Base-by-base conservation (phyloP, 2,888 invertebrate genomes). In the Gastracanthus pulcherrimus region DNA sequence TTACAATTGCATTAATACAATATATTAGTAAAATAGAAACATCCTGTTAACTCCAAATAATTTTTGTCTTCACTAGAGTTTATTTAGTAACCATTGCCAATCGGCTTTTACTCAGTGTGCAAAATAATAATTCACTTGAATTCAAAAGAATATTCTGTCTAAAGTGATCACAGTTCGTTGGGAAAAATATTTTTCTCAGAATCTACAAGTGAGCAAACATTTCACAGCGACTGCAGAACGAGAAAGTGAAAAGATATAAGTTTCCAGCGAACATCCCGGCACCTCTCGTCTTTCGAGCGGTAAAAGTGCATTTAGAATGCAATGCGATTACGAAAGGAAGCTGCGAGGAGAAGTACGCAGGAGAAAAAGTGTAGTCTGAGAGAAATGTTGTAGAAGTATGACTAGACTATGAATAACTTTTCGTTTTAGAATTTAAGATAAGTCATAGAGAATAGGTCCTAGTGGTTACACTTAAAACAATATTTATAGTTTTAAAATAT, bases 291-390 rank as follows among this genome's bases (percentile, higher is more conserved):
- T 55, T 26, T 55, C 55, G 26, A 55, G 55, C 26, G 55, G 55
- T 55, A 55, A 55, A 26, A 55, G 26, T 55, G 55, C 55, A 55
- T 55, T 55, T 16, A 36, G 62, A 64, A 38, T 64, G 38, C 64
- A 13, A 84, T 86, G 55, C 55, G 55, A 55, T 55, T 55, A 55
- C n/a, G n/a, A 51, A 23, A 11, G 9, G n/a, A 3, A 1, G 9
- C 45, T 1, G n/a, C n/a, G 3, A 9, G 23, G 51, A 23, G 23
- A 23, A 23, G 5, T 48, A 48, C 19, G 19, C 51, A 13, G n/a
- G n/a, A n/a, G n/a, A n/a, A 55, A 11, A 19, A 55, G 55, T n/a
- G n/a, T n/a, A n/a, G n/a, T n/a, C n/a, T n/a, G 55, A 55, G 11
- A 2, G 55, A 55, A 11, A 3, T 45, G 45, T 45, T 3, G n/a